Conservation (phyloP, 1,140 invertebrate genomes). For the Potamilus streckersoni region DNA sequence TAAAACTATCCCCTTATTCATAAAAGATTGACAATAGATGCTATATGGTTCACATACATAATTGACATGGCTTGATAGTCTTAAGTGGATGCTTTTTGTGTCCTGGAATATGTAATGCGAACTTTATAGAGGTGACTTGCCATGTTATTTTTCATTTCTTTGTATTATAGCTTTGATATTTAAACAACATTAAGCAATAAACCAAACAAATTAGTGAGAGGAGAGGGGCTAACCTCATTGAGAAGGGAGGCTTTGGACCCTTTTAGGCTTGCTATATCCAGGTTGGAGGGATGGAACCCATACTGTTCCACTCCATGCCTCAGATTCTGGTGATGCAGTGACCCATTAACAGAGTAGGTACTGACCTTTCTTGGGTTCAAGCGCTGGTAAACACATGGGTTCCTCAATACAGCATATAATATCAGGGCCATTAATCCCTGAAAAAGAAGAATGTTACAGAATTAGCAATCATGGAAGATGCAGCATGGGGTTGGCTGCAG, state of each 20-base stretch:
- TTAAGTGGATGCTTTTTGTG: too few relatives aligned
- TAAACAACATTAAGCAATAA: too few relatives aligned
- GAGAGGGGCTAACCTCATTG: constrained; percentile 44
- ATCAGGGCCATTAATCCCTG: constrained; percentile 60
- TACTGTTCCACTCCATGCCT: constrained; percentile 16
- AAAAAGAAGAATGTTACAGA: constrained; percentile 8
- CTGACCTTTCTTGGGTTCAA: constrained; percentile 34
- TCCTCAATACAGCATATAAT: constrained; percentile 55
- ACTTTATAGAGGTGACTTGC: too few relatives aligned
- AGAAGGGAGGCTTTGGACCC: constrained; percentile 51
- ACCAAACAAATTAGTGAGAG: too few relatives aligned
- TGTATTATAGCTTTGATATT: too few relatives aligned
- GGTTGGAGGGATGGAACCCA: constrained; percentile 26
- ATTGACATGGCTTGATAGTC: too few relatives aligned
- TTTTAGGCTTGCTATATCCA: constrained; percentile 48
- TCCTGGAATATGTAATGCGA: too few relatives aligned
- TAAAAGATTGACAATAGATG: too few relatives aligned
- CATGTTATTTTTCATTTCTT: too few relatives aligned
- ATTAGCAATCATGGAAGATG: neutral
- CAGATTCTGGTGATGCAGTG: constrained; percentile 20
- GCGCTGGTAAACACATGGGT: constrained; percentile 51
- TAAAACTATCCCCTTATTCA: too few relatives aligned
- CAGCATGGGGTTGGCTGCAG: too few relatives aligned
- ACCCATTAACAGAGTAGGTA: constrained; percentile 34
- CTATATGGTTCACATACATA: too few relatives aligned